These are phyloP conservation scores for Platycheirus albimanus DNA, from an alignment of 2,888 invertebrate species.

Conservation along the genomic window DNA sequence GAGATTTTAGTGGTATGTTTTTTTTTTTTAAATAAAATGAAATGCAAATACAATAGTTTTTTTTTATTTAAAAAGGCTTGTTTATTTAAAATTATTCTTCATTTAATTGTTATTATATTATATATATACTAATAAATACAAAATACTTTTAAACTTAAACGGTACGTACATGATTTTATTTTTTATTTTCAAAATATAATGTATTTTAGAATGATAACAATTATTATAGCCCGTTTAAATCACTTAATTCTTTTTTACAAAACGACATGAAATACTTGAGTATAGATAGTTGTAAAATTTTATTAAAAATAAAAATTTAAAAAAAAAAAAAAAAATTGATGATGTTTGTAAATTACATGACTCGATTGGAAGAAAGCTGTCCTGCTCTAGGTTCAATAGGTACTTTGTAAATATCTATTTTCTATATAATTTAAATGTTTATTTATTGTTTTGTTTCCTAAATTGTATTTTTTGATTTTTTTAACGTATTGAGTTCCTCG, in stretches of 20 bases:
- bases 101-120: slow-evolving; percentile 16
- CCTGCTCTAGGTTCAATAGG: slow-evolving; percentile 68
- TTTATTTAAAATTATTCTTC: slow-evolving; percentile 64
- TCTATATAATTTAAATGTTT: slow-evolving; percentile 32
- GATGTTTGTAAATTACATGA: slow-evolving; percentile 50
- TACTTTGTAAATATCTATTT: slow-evolving; percentile 64
- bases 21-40: too few relatives aligned
- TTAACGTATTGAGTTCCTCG: slow-evolving; percentile 80
- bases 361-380: slow-evolving; percentile 71
- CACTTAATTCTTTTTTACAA: slow-evolving; percentile 61
- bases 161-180: slow-evolving; percentile 56
- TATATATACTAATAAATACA: slow-evolving; percentile 60
- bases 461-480: slow-evolving; percentile 75
- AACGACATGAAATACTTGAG: slow-evolving; percentile 61
- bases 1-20: too few relatives aligned
- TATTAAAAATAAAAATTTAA: slow-evolving; percentile 24
- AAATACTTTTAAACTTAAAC: slow-evolving; percentile 69
- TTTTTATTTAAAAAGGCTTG: slow-evolving; percentile 28
- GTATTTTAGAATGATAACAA: slow-evolving; percentile 65
- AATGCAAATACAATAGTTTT: too few relatives aligned
- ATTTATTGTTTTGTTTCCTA: slow-evolving; percentile 30
- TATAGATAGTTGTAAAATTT: slow-evolving; percentile 44
- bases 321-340: slow-evolving; percentile 14
- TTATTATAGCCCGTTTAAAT: slow-evolving; percentile 67
- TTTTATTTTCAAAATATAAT: slow-evolving; percentile 39